Evolutionary conservation across 2,888 invertebrate genomes (phyloP).

Genomic region (Lasioglossum figueresi): DNA sequence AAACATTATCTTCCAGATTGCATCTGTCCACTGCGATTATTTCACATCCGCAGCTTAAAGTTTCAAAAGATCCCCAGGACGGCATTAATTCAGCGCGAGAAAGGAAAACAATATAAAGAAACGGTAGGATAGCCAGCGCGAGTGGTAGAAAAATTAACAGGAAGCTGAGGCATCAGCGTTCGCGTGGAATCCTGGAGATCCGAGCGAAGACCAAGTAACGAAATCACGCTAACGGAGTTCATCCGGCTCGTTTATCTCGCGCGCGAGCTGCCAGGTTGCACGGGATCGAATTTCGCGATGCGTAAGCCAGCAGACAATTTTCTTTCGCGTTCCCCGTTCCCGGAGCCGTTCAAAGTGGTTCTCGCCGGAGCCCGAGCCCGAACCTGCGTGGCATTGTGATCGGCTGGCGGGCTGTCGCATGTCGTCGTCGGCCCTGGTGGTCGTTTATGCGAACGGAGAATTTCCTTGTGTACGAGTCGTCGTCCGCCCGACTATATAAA

Average conservation of each 20-base stretch:
- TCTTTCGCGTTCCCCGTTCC: constrained; percentile 28
- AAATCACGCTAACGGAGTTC: constrained; percentile 55
- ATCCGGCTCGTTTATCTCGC: constrained; percentile 56
- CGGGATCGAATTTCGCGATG: constrained; percentile 45
- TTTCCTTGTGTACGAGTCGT: constrained; percentile 63
- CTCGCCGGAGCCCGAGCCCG: background rate
- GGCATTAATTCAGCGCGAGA: background rate
- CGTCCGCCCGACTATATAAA: constrained; percentile 70
- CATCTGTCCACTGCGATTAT: background rate
- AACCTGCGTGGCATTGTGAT: background rate
- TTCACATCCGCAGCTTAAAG: background rate
- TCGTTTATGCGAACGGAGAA: constrained; percentile 60
- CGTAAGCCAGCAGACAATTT: constrained; percentile 50
- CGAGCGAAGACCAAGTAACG: constrained; percentile 52
- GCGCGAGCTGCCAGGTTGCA: constrained; percentile 36
- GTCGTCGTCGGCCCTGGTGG: constrained; percentile 26
- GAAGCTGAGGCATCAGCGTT: constrained; percentile 29
- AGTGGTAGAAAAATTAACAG: background rate
- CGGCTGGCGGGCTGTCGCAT: background rate
- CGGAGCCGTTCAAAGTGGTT: background rate
- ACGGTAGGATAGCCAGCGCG: background rate
- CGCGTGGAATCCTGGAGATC: constrained; percentile 42
- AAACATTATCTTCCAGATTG: background rate
- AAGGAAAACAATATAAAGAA: background rate
- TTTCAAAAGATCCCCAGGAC: background rate